A percentile compares a stretch with the other conserved stretches of the same genome.
phyloP scores from a whole-genome alignment of 2,113 vertebrate genomes.

The Crypturellus undulatus region DNA sequence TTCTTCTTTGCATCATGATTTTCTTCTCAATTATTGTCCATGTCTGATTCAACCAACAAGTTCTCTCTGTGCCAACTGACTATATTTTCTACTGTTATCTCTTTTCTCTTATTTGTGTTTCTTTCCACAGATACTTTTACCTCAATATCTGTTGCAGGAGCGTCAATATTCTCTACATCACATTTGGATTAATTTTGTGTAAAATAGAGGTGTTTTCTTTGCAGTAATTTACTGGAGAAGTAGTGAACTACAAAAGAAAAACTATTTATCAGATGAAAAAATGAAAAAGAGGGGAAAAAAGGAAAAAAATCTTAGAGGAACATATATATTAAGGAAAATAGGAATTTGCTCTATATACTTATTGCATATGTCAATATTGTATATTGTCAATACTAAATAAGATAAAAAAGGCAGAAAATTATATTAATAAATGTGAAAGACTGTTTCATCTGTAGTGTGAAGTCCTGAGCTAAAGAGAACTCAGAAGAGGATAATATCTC shows the following conservation, averaged over 20 bases:
- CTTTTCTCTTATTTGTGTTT: not conserved
- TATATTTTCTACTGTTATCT: not conserved
- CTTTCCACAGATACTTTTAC: not conserved
- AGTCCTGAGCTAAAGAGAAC: not conserved
- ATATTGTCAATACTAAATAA: not conserved
- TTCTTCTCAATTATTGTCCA: not conserved
- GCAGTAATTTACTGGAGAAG: not conserved
- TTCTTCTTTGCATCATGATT: not conserved
- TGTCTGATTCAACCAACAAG: not conserved
- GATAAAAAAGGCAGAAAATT: not conserved
- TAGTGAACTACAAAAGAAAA: not conserved
- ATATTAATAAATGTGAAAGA: not conserved
- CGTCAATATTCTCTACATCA: not conserved
- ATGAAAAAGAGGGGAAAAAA: not conserved
- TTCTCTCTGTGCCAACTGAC: not conserved
- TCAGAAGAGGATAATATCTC: not conserved
- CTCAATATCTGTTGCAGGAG: not conserved
- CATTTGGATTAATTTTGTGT: not conserved
- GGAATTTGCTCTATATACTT: not conserved
- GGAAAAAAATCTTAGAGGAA: not conserved
- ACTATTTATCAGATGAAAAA: fast-evolving
- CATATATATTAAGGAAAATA: not conserved
- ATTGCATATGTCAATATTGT: not conserved
- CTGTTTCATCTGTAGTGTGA: not conserved
- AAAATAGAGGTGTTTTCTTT: not conserved